Percentiles rank a stretch among this genome's conserved stretches.
Conservation (phyloP, 1,140 invertebrate genomes). For the Apolygus lucorum region DNA sequence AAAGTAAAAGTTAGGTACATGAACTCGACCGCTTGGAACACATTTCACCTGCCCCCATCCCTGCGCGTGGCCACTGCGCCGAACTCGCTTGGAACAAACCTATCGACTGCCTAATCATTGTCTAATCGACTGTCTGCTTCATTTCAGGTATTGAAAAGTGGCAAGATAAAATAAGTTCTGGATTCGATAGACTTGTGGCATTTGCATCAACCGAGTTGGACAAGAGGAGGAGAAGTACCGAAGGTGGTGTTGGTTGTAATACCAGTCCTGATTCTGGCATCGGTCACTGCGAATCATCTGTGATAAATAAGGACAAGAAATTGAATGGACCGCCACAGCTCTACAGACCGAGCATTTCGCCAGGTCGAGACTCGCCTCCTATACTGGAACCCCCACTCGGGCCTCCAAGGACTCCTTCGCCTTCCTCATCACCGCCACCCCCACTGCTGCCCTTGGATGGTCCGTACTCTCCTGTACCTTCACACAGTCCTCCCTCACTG, state of each 20-base stretch:
- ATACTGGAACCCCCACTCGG: conserved; percentile 42
- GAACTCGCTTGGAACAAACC: too few relatives aligned
- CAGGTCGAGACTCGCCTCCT: conserved; percentile 43
- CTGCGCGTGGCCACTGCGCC: too few relatives aligned
- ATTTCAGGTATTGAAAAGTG: conserved; percentile 49
- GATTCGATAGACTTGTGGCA: conserved; percentile 76
- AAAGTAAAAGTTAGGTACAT: too few relatives aligned
- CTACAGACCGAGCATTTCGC: conserved; percentile 35
- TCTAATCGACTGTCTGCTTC: too few relatives aligned
- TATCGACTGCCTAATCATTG: too few relatives aligned
- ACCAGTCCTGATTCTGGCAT: conserved; percentile 69
- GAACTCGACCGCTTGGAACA: too few relatives aligned
- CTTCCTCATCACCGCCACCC: conserved; percentile 47
- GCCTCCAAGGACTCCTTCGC: conserved; percentile 57
- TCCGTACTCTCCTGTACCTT: conserved; percentile 40
- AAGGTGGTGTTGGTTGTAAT: conserved; percentile 52
- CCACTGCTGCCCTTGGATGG: conserved; percentile 36
- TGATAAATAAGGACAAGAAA: conserved; percentile 31
- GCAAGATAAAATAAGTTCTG: conserved; percentile 76
- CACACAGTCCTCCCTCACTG: conserved; percentile 37
- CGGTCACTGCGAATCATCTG: conserved; percentile 55
- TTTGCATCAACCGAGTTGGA: conserved; percentile 78
- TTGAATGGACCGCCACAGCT: conserved; percentile 33
- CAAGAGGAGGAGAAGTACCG: conserved; percentile 64
- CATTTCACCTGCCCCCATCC: too few relatives aligned